Conservation (phyloP, 2,888 invertebrate species). For the Meteorus cinctellus region DNA sequence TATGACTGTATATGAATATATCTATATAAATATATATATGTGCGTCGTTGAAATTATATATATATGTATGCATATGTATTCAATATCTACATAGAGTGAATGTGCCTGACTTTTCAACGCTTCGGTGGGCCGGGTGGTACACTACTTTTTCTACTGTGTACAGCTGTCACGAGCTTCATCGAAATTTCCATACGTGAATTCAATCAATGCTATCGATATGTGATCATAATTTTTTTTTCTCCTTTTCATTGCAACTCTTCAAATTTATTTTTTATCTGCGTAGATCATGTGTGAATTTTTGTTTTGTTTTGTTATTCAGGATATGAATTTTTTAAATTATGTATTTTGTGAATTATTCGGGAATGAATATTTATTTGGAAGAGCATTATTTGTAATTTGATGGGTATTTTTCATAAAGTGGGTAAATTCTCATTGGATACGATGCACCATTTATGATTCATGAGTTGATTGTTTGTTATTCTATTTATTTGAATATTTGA, state of each 20-base stretch:
- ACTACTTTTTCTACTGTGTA: not conserved
- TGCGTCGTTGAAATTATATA: not conserved
- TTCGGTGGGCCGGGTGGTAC: not conserved
- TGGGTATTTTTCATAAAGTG: no score
- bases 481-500: no score
- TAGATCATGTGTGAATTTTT: no score
- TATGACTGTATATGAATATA: not conserved
- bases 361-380: no score
- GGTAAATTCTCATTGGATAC: no score
- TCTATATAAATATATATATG: slow-evolving; percentile 1
- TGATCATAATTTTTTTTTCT: not conserved
- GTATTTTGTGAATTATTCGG: no score
- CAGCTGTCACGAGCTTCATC: not conserved
- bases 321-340: no score
- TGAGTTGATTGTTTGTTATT: no score
- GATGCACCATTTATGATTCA: no score
- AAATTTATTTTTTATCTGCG: no score
- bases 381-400: no score
- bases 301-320: no score
- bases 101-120: not conserved
- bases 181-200: not conserved
- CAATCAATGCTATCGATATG: not conserved
- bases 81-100: not conserved
- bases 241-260: not conserved
- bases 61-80: slow-evolving; percentile 5